Conservation (phyloP, 2,797 vertebrate species). For the Bradypodion ventrale region DNA sequence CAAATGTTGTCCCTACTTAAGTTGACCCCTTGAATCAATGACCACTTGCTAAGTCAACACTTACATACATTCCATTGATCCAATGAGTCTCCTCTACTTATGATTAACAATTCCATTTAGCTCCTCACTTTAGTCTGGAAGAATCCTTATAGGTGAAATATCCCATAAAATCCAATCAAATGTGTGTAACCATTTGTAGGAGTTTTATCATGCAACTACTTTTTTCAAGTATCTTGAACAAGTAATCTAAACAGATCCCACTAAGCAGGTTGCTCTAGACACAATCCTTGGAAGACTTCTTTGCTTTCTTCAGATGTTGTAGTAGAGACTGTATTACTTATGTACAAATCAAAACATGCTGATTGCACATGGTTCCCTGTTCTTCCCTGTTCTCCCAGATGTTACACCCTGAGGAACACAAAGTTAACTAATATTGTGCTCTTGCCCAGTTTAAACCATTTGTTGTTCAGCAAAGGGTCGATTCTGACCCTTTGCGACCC, state of each 20-base stretch:
- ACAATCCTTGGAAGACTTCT: not conserved
- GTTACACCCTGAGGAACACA: not conserved
- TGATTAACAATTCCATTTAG: too few relatives aligned
- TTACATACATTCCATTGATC: too few relatives aligned
- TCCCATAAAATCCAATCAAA: not conserved
- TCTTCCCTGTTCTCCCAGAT: not conserved
- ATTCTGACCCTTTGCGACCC: too few relatives aligned
- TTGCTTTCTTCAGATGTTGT: not conserved
- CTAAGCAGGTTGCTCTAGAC: not conserved
- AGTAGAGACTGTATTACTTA: not conserved
- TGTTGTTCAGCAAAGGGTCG: too few relatives aligned
- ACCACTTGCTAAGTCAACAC: too few relatives aligned
- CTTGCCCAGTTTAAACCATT: not conserved
- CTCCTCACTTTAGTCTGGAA: too few relatives aligned
- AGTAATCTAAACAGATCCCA: not conserved
- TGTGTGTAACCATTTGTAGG: not conserved
- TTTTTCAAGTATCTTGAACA: not conserved
- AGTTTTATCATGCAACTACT: not conserved
- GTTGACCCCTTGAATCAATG: too few relatives aligned
- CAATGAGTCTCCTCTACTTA: too few relatives aligned
- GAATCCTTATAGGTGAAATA: not conserved
- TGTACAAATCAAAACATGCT: not conserved
- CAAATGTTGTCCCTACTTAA: too few relatives aligned
- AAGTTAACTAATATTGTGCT: not conserved
- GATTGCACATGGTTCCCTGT: not conserved